phyloP scores from a whole-genome alignment of 2,888 invertebrate species.

The Serripes groenlandicus region DNA sequence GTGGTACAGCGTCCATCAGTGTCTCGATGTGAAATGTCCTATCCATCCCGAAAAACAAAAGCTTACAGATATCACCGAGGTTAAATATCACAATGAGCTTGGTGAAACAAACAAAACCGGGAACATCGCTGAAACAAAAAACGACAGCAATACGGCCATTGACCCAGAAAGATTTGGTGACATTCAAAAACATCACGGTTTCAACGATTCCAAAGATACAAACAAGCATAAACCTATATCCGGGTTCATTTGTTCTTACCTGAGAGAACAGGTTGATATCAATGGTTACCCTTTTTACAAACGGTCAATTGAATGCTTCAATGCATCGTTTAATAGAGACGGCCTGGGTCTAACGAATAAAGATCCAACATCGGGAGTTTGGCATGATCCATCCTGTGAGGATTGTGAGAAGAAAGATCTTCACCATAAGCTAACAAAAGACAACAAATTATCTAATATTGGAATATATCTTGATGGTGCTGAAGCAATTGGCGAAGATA shows the following conservation, averaged over 20 bases:
- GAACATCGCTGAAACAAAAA: too few relatives aligned
- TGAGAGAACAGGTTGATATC: constrained; percentile 1
- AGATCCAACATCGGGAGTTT: neutral
- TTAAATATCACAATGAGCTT: neutral
- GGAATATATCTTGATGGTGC: neutral
- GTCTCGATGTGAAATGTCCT: constrained; percentile 5
- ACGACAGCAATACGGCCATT: too few relatives aligned
- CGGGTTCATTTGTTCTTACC: constrained; percentile 12
- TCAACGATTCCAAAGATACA: too few relatives aligned
- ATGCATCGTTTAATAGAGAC: neutral
- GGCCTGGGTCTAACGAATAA: neutral
- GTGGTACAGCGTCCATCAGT: constrained; percentile 15
- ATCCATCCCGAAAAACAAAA: neutral
- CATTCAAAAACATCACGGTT: too few relatives aligned
- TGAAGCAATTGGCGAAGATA: neutral
- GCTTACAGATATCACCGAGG: neutral
- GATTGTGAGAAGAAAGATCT: neutral
- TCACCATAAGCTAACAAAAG: neutral
- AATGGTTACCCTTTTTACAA: neutral
- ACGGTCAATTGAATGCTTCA: neutral
- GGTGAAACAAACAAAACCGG: too few relatives aligned
- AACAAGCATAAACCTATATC: too few relatives aligned
- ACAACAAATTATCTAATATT: neutral
- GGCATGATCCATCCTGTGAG: constrained; percentile 14
- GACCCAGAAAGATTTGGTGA: too few relatives aligned